phyloP scores from a whole-genome alignment of 2,113 vertebrate genomes.

The Saguinus imperator region DNA sequence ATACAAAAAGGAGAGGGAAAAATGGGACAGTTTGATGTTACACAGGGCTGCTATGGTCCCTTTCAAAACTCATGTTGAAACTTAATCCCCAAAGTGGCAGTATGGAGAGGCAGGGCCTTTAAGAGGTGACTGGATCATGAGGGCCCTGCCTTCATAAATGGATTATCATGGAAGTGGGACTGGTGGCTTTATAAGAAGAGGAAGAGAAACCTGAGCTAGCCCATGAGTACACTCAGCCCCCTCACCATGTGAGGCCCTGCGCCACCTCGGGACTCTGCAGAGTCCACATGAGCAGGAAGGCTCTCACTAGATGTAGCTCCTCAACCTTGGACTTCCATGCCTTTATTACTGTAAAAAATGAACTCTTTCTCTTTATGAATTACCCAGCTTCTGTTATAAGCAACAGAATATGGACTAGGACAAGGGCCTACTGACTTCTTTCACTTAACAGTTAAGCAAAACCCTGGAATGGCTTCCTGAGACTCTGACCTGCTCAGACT shows the following conservation, averaged over 20 bases:
- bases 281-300: neutral
- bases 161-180: neutral
- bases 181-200: neutral
- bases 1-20: neutral
- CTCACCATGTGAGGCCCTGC: neutral
- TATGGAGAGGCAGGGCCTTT: neutral
- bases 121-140: neutral
- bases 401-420: neutral
- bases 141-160: neutral
- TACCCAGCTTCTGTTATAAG: neutral
- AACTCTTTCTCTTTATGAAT: neutral
- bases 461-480: neutral
- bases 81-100: neutral
- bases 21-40: neutral
- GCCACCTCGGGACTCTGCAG: neutral
- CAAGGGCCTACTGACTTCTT: neutral
- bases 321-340: neutral
- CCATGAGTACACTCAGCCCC: neutral
- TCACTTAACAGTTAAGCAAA: neutral
- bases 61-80: neutral
- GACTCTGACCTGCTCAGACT: too few species aligned
- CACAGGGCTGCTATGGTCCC: neutral
- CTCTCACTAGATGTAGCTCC: neutral
- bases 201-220: neutral
- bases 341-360: neutral